Percentiles rank a stretch among this genome's conserved stretches.
phyloP scores from a whole-genome alignment of 2,888 invertebrate genomes.

The Macrosiphum euphorbiae region DNA sequence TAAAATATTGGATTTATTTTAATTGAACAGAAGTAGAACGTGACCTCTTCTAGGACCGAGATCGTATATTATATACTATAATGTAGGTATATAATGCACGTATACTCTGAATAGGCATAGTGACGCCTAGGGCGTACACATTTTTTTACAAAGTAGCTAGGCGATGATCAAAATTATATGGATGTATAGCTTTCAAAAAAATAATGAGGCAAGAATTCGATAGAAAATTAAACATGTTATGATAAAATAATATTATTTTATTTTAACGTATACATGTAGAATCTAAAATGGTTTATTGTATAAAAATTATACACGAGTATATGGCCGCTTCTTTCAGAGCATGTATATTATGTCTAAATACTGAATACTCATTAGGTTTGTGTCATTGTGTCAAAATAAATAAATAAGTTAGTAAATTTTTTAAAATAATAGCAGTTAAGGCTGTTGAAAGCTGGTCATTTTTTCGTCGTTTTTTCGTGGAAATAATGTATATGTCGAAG shows the following conservation, averaged over 20 bases:
- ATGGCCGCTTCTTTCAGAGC: neutral
- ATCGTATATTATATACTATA: neutral
- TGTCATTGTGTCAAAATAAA: neutral
- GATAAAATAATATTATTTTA: neutral
- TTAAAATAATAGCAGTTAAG: neutral
- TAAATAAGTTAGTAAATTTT: neutral
- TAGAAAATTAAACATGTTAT: neutral
- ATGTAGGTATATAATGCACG: neutral
- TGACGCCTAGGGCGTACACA: neutral
- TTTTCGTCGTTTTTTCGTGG: no score
- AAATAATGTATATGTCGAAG: no score
- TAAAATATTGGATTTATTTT: neutral
- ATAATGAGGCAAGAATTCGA: neutral
- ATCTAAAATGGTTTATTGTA: neutral
- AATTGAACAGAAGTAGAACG: neutral
- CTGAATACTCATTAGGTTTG: neutral
- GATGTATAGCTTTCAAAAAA: neutral
- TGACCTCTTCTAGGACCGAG: neutral
- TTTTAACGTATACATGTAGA: neutral
- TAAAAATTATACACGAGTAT: neutral
- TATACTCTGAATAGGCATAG: neutral
- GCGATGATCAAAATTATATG: neutral
- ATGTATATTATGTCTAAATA: neutral
- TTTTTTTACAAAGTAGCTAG: neutral
- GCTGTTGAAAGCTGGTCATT: no score